Conservation (phyloP, 1,140 invertebrate genomes). For the Glossosoma conforme region DNA sequence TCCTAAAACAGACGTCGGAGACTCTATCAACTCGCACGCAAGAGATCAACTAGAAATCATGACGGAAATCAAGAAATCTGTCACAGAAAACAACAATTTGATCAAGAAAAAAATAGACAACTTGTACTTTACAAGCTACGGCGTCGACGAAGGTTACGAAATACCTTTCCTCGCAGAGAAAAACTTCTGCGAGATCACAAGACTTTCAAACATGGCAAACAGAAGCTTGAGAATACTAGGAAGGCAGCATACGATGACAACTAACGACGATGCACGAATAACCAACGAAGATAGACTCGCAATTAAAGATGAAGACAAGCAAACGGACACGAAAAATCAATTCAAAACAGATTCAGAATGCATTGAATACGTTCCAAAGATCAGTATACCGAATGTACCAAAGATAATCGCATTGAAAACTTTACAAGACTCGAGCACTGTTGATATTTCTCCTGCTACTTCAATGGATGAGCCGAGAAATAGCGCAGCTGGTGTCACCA, state of each 20-base stretch:
- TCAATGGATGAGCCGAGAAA: slow-evolving; percentile 46
- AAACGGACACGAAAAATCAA: too few species aligned
- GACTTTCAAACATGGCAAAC: slow-evolving; percentile 46
- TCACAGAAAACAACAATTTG: slow-evolving; percentile 45
- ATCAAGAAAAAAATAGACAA: slow-evolving; percentile 43
- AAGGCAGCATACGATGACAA: slow-evolving; percentile 37
- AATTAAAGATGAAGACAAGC: not conserved
- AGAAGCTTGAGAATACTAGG: slow-evolving; percentile 44
- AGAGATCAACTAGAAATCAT: slow-evolving; percentile 40
- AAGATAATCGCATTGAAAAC: slow-evolving; percentile 45
- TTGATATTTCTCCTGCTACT: slow-evolving; percentile 36
- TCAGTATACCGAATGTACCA: slow-evolving; percentile 46
- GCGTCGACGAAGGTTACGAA: slow-evolving; percentile 34
- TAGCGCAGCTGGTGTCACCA: slow-evolving; percentile 35
- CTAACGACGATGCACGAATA: slow-evolving; percentile 36
- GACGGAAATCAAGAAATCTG: slow-evolving; percentile 46
- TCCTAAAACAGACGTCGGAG: not conserved
- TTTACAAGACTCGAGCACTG: slow-evolving; percentile 29
- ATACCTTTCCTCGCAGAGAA: slow-evolving; percentile 44
- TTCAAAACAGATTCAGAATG: not conserved
- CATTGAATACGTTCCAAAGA: slow-evolving; percentile 27
- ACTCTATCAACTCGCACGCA: slow-evolving; percentile 34
- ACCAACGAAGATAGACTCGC: too few species aligned
- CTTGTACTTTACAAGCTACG: slow-evolving; percentile 11
- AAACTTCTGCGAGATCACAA: slow-evolving; percentile 44